A percentile compares a stretch with the other conserved stretches of the same genome.
Evolutionary conservation across 2,797 vertebrate species (phyloP).

Genomic region (Pipistrellus pipistrellus): DNA sequence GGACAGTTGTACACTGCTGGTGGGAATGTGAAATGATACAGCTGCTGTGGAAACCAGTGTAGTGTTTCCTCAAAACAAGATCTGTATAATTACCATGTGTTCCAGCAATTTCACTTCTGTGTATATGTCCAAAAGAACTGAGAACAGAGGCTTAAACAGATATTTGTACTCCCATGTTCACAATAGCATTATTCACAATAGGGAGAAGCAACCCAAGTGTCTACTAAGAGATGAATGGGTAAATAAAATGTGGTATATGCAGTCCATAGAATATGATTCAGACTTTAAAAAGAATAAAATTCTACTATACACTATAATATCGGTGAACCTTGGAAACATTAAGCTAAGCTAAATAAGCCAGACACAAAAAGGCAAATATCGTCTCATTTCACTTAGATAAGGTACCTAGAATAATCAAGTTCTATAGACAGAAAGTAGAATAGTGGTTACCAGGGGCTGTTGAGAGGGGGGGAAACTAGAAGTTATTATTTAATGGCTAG

Average conservation of each 20-base stretch:
- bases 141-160: too few species aligned
- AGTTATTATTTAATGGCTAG: neutral
- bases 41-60: neutral
- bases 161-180: too few species aligned
- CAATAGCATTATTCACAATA: neutral
- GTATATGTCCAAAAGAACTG: neutral
- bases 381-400: neutral
- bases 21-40: neutral
- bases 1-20: neutral
- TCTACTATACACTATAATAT: neutral
- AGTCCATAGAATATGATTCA: neutral
- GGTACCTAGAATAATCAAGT: neutral
- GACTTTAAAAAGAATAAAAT: neutral
- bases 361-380: slow-evolving; percentile 19
- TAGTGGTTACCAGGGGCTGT: neutral
- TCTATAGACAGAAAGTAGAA: slow-evolving; percentile 3
- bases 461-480: neutral
- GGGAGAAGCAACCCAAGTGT: neutral
- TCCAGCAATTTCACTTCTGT: neutral
- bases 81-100: neutral
- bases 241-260: neutral
- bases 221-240: neutral
- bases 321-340: neutral
- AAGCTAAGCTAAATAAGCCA: neutral
- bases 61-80: neutral